A percentile compares a stretch with the other conserved stretches of the same genome.
Evolutionary conservation across 2,888 invertebrate genomes (phyloP).

Genomic region (Carabus problematicus): DNA sequence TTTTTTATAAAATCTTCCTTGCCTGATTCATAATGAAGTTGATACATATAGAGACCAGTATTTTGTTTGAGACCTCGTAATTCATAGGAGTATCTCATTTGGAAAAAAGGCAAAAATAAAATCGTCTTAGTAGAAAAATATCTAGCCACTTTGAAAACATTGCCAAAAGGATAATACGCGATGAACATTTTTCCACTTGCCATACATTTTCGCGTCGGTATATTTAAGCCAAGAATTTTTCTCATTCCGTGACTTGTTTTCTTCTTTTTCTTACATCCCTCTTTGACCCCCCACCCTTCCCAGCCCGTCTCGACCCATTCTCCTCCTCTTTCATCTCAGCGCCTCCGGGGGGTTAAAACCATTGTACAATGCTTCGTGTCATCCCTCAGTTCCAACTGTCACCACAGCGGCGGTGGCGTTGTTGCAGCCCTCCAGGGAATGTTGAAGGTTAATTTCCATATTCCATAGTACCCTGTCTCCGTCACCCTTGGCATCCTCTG

Average conservation of each 20-base stretch:
- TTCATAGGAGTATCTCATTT: not conserved
- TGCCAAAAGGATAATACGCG: slow-evolving; percentile 20
- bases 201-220: slow-evolving; percentile 8
- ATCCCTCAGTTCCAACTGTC: slow-evolving; percentile 26
- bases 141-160: not conserved
- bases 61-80: no score
- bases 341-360: not conserved
- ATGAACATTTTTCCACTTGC: slow-evolving; percentile 27
- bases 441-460: slow-evolving; percentile 30
- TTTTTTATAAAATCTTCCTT: no score
- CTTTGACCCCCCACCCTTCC: not conserved
- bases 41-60: no score
- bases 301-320: not conserved
- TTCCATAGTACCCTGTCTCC: slow-evolving; percentile 5
- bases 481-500: not conserved
- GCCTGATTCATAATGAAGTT: no score
- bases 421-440: slow-evolving; percentile 21
- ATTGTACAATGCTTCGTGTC: slow-evolving; percentile 3
- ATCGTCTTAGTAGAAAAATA: not conserved
- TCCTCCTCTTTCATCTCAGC: not conserved
- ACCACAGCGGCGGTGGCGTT: slow-evolving; percentile 5
- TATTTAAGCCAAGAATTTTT: slow-evolving; percentile 13
- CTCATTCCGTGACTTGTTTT: slow-evolving; percentile 19
- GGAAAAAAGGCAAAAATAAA: slow-evolving; percentile 3
- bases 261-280: not conserved